Evolutionary conservation across 2,888 invertebrate species (phyloP).

Genomic region (Drosophila sordidula): DNA sequence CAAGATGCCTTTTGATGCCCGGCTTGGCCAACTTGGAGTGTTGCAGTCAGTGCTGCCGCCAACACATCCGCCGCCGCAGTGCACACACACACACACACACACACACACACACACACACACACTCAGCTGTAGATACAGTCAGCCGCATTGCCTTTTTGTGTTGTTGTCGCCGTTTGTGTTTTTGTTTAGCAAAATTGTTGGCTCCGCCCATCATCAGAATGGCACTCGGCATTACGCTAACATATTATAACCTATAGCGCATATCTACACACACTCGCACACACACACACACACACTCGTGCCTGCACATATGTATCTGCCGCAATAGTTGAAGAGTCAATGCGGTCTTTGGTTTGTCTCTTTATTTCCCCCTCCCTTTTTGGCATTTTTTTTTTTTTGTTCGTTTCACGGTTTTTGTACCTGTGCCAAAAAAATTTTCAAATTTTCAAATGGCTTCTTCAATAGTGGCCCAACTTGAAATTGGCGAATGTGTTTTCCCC

Average conservation of each 20-base stretch:
- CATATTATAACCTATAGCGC: constrained; percentile 74
- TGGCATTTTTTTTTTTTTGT: constrained; percentile 20
- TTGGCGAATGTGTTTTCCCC: constrained; percentile 32
- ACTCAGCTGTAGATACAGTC: constrained; percentile 26
- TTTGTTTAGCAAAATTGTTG: constrained; percentile 80
- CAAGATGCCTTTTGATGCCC: constrained; percentile 72
- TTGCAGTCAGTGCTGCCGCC: constrained; percentile 62
- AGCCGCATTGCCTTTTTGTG: constrained; percentile 64
- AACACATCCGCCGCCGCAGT: constrained; percentile 69
- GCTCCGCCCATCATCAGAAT: constrained; percentile 82
- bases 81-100: constrained; percentile 22
- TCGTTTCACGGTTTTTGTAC: constrained; percentile 74
- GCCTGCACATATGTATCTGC: constrained; percentile 34
- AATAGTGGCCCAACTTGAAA: constrained; percentile 69
- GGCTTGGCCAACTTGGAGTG: constrained; percentile 54
- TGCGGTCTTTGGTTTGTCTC: constrained; percentile 79
- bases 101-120: constrained; percentile 11
- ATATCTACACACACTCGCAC: constrained; percentile 47
- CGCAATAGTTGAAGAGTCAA: constrained; percentile 77
- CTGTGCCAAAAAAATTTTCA: constrained; percentile 82
- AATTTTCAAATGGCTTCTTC: constrained; percentile 82
- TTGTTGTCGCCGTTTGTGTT: constrained; percentile 62
- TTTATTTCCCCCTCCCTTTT: constrained; percentile 63
- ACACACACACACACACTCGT: constrained; percentile 17
- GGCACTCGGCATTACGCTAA: constrained; percentile 80